phyloP scores from a whole-genome alignment of 2,888 invertebrate genomes.

The Trypoxylon attenuatum region DNA sequence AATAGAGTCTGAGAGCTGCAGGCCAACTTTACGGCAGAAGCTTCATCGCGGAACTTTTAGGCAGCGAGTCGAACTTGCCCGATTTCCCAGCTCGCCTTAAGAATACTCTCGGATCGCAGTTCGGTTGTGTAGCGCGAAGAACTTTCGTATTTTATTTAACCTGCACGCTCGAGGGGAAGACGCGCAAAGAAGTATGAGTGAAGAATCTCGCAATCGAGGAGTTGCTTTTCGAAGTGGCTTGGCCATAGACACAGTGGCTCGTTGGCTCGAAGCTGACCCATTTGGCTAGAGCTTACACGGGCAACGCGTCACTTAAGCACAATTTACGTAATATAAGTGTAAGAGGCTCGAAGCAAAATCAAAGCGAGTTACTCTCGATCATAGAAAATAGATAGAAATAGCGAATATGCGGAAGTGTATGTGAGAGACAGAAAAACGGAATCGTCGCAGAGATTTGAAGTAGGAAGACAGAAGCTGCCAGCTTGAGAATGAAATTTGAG shows the following conservation, averaged over 20 bases:
- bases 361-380: slow-evolving; percentile 6
- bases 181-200: slow-evolving; percentile 1
- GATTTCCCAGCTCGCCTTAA: background rate
- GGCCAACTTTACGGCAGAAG: background rate
- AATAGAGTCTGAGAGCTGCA: background rate
- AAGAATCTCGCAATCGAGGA: slow-evolving; percentile 26
- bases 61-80: background rate
- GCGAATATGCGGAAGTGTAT: background rate
- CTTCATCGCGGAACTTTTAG: background rate
- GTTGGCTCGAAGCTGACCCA: slow-evolving; percentile 51
- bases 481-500: too few species aligned
- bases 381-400: too few species aligned
- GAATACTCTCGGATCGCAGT: background rate
- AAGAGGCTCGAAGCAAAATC: slow-evolving; percentile 18
- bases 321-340: slow-evolving; percentile 59
- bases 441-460: too few species aligned
- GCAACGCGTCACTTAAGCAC: slow-evolving; percentile 51
- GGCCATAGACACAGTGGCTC: too few species aligned
- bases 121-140: too few species aligned
- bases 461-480: too few species aligned
- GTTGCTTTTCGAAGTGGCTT: background rate
- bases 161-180: background rate
- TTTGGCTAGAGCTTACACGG: slow-evolving; percentile 50
- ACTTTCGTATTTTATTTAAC: background rate
- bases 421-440: background rate